Percentiles rank a stretch among this genome's conserved stretches.
Evolutionary conservation across 2,113 vertebrate genomes (phyloP).

Genomic region (Nannospalax galili): DNA sequence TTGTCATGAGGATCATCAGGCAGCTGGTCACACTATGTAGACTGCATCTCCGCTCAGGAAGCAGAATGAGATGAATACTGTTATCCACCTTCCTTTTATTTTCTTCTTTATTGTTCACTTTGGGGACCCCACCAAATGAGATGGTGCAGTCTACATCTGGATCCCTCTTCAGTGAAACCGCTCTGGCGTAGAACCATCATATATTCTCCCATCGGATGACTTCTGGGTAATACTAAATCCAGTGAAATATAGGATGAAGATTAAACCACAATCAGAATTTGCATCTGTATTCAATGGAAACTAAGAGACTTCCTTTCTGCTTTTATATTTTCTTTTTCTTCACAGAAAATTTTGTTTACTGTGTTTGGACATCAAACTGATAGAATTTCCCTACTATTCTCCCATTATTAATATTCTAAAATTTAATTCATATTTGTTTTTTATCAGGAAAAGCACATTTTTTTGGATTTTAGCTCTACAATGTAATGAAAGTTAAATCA

Average conservation of each 20-base stretch:
- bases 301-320: neutral
- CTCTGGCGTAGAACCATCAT: no score
- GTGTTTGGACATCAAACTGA: conserved; percentile 1
- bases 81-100: neutral
- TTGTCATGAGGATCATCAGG: no score
- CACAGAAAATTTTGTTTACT: conserved; percentile 29
- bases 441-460: neutral
- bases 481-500: neutral
- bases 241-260: neutral
- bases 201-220: no score
- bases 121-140: neutral
- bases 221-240: neutral
- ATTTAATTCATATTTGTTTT: neutral
- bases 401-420: neutral
- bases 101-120: neutral
- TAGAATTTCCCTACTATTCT: neutral
- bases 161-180: neutral
- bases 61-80: neutral
- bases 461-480: neutral
- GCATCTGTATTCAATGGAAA: neutral
- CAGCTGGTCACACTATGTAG: neutral
- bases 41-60: no score
- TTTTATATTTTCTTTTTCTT: neutral
- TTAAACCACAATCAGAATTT: neutral
- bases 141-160: no score